phyloP scores from a whole-genome alignment of 2,888 invertebrate genomes.

The Lydus trimaculatus region DNA sequence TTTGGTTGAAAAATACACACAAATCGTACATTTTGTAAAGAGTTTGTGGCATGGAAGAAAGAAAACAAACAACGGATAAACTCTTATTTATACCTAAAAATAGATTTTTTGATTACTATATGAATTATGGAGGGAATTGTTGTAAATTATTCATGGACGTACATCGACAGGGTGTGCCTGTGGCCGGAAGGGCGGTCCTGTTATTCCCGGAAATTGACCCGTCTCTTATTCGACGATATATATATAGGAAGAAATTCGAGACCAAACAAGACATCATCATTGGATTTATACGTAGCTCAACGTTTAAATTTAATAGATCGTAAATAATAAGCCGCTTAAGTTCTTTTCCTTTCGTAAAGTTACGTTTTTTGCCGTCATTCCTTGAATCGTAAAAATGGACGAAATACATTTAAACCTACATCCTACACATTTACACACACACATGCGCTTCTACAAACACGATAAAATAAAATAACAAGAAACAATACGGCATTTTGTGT shows the following conservation, averaged over 20 bases:
- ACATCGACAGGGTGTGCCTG: slow-evolving; percentile 44
- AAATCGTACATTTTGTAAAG: neutral
- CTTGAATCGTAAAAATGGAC: neutral
- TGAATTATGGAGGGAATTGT: slow-evolving; percentile 7
- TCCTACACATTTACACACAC: too few relatives aligned
- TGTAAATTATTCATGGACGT: slow-evolving; percentile 45
- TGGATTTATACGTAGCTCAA: slow-evolving; percentile 21
- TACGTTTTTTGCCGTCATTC: slow-evolving; percentile 18
- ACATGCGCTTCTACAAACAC: neutral
- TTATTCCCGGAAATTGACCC: slow-evolving; percentile 40
- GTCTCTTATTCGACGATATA: neutral
- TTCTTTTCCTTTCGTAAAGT: slow-evolving; percentile 18
- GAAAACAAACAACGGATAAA: neutral
- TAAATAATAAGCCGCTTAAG: slow-evolving; percentile 33
- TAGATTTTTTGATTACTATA: neutral
- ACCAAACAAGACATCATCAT: too few relatives aligned
- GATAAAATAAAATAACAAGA: slow-evolving; percentile 5
- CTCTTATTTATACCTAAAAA: too few relatives aligned
- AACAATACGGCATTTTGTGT: neutral
- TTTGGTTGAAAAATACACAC: neutral
- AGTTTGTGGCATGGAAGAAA: neutral
- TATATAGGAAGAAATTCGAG: neutral
- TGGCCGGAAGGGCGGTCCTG: slow-evolving; percentile 31
- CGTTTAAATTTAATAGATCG: slow-evolving; percentile 30
- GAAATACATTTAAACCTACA: neutral